phyloP scores from a whole-genome alignment of 2,888 invertebrate species.

The Malthinus flaveolus region DNA sequence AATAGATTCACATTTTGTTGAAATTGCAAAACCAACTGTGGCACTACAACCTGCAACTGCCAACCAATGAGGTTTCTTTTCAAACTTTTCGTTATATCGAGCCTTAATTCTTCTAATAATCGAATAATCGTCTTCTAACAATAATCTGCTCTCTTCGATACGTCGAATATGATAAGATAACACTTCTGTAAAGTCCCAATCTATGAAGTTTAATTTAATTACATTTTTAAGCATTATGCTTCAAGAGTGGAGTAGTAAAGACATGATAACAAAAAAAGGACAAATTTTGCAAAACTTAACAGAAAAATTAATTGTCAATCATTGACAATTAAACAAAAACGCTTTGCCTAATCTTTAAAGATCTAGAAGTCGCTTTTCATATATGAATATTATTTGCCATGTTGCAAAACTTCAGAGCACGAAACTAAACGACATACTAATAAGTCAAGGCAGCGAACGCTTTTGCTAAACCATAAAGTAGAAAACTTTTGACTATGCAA shows the following conservation, averaged over 20 bases:
- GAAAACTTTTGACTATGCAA: too few species aligned
- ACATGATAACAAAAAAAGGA: not conserved
- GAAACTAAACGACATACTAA: too few species aligned
- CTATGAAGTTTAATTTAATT: not conserved
- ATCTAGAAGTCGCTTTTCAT: too few species aligned
- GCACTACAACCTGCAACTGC: not conserved
- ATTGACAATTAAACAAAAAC: not conserved
- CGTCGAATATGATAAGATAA: not conserved
- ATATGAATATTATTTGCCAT: too few species aligned
- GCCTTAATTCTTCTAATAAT: not conserved
- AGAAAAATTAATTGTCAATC: not conserved
- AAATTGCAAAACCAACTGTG: not conserved
- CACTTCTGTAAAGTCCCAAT: not conserved
- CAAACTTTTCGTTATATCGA: not conserved
- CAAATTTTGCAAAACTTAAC: not conserved
- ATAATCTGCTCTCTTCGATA: not conserved
- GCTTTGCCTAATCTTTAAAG: too few species aligned
- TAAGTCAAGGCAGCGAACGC: too few species aligned
- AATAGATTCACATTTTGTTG: not conserved
- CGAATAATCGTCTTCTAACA: constrained; percentile 1
- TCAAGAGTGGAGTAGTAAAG: not conserved
- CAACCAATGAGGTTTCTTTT: not conserved
- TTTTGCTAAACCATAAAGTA: too few species aligned
- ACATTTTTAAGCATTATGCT: not conserved
- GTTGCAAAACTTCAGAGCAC: too few species aligned